phyloP scores from a whole-genome alignment of 2,797 vertebrate genomes.

The Martes flavigula region DNA sequence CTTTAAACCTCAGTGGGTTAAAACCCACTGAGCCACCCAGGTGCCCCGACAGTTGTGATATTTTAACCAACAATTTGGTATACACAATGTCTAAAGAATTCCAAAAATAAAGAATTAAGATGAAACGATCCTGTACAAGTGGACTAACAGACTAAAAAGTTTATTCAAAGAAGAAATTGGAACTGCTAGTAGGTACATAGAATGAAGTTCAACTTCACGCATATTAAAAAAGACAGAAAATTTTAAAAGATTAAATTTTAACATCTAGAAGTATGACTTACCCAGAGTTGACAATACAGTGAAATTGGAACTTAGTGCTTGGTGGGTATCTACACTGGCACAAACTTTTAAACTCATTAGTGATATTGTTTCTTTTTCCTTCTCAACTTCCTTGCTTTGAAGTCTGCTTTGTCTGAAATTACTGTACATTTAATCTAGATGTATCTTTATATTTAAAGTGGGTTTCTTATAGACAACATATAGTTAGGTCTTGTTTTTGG shows the following conservation, averaged over 20 bases:
- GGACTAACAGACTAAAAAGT: not conserved
- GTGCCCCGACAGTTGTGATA: not conserved
- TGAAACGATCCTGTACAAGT: not conserved
- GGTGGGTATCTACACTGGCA: not conserved
- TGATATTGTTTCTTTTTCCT: not conserved
- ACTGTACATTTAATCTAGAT: not conserved
- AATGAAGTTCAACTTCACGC: not conserved
- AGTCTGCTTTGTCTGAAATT: not conserved
- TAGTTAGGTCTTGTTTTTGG: not conserved
- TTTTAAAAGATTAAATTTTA: not conserved
- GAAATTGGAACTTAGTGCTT: not conserved
- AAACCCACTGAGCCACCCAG: no score
- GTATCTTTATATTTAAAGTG: not conserved
- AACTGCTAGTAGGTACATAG: not conserved
- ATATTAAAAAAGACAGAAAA: not conserved
- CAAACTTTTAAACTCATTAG: not conserved
- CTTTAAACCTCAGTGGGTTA: no score
- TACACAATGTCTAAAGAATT: not conserved
- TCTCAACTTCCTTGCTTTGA: not conserved
- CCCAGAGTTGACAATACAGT: not conserved
- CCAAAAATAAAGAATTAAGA: not conserved
- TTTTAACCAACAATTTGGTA: not conserved
- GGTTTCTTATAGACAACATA: not conserved
- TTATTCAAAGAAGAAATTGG: not conserved
- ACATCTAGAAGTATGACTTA: not conserved